Conservation (phyloP, 2,113 vertebrate genomes). For the Microcebus murinus region DNA sequence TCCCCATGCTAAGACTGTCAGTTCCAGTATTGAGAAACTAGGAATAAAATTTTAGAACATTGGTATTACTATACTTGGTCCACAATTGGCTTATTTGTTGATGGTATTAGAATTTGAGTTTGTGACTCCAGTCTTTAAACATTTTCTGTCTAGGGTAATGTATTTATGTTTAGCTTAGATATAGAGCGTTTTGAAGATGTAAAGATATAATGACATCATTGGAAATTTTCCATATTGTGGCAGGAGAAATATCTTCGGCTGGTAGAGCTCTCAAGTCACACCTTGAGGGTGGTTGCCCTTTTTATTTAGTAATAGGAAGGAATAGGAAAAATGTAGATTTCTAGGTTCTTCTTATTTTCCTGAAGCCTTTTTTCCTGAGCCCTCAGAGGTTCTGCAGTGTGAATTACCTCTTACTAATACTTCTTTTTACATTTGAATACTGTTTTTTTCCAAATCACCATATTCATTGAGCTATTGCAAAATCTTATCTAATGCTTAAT, state of each 20-base stretch:
- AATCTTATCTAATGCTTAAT: background rate
- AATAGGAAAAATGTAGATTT: background rate
- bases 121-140: background rate
- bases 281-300: background rate
- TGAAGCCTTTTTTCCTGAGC: background rate
- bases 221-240: background rate
- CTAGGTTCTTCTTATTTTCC: background rate
- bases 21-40: background rate
- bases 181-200: background rate
- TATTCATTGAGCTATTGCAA: background rate
- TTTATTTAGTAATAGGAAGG: background rate
- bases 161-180: conserved; percentile 4
- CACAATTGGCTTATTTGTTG: background rate
- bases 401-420: background rate
- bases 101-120: background rate
- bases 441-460: background rate
- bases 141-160: background rate
- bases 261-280: background rate
- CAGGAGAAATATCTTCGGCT: background rate
- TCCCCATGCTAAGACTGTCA: background rate
- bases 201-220: background rate
- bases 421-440: background rate
- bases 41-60: background rate
- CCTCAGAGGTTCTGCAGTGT: background rate
- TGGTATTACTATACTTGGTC: background rate